Base-by-base conservation (phyloP, 2,797 vertebrate genomes). In the Lepus townsendii region DNA sequence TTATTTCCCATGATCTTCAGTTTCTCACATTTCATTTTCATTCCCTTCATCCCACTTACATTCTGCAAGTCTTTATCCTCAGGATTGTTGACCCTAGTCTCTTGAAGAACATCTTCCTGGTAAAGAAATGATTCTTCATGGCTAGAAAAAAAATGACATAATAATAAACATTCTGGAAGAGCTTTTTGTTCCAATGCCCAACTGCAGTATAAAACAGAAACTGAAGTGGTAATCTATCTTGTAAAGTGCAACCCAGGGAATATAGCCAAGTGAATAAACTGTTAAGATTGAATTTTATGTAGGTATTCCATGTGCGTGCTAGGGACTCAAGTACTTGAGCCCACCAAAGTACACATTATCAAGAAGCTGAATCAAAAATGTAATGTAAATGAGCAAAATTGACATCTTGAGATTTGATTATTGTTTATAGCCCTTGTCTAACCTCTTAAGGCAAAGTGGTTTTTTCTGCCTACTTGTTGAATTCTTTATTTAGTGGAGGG, bases 101-200 rank as follows among this genome's bases (percentile, higher is more conserved):
- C 35, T 35, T 90, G 88, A 66, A 83, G 72, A 72, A 26, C 30
- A 50, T 75, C 88, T 50, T 73, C 42, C 35, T 54, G 60, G 57
- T 5, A 30, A 72, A 78, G 32, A 63, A 38, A 54, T 32, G 83
- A 79, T 20, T 84, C 20, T 4, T 3, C 2, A 4, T 47, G 22
- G 27, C 88, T 85, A 66, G 27, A 85, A 32, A 90, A 93, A 84
- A 83, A 35, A 75, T n/a, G 24, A 75, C 20, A 88, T 6, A 75
- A 57, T 12, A 88, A 71, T 89, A 62, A 93, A 84, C 7, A 63
- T 27, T 63, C 14, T 62, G n/a, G 6, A 57, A 75, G 16, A 38
- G 30, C 42, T 77, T n/a, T 62, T 42, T 63, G 57, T 5, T 32
- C 54, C 54, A 77, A 54, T 9, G 63, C 20, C 27, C 65, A 10